Evolutionary conservation across 2,797 vertebrate genomes (phyloP), one percentile per base, ranked within the genome.

Genomic region (Synaphobranchus kaupii): DNA sequence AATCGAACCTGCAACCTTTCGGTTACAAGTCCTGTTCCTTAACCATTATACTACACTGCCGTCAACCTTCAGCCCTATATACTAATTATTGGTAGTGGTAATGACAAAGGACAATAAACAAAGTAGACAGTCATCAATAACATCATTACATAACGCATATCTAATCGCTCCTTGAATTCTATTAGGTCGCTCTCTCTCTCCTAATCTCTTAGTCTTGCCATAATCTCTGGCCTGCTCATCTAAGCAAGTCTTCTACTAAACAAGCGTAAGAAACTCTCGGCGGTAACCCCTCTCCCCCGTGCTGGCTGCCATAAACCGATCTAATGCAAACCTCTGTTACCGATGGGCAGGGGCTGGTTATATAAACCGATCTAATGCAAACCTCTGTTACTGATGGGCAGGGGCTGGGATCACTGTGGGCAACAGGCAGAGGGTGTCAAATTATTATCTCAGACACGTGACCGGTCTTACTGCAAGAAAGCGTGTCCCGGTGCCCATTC

Each of bases 151-250:
- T 94, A 94, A 95, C 88, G 66, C 80, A 89, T 81, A 86, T 93
- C 90, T 95, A 92, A 94, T 94, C 92, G 90, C 91, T 87, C 92
- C 92, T 93, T 94, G 94, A 94, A 92, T 94, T 91, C 92, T 93
- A 93, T 94, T 90, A 94, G 90, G 88, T 89, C 91, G 90, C 91
- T 92, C 90, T 88, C 34, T 86, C 89, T 88, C 34, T 86, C 89
- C 88, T 96, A 95, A 96, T 95, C 95, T 93, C 81, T 93, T 92
- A 93, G 93, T 94, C 92, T 93, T 92, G 92, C 90, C 88, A 91
- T 95, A 95, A 96, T 96, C 96, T 95, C 95, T 95, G 94, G 92
- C 92, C 93, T 95, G 95, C 95, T 93, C 93, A 20, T 93, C 94
- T 96, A 93, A 96, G 96, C 96, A 96, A 90, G 94, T 94, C 94